Conservation (phyloP, 2,797 vertebrate species). For the Luscinia luscinia region DNA sequence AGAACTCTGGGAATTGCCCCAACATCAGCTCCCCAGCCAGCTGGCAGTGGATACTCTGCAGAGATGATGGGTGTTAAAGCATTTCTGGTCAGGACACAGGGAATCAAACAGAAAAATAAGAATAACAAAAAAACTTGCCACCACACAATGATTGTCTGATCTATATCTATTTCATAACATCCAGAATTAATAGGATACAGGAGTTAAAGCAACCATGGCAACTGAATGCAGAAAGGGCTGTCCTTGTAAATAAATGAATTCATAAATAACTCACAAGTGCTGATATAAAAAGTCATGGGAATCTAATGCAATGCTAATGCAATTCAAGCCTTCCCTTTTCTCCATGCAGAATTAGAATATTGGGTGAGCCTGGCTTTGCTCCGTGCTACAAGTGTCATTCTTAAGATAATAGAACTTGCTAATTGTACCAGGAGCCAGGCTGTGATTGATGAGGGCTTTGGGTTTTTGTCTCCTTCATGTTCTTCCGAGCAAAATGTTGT, state of each 20-base stretch:
- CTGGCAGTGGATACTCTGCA: background rate
- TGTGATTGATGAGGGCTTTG: slow-evolving; percentile 18
- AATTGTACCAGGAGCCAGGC: slow-evolving; percentile 8
- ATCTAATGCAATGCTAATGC: slow-evolving; percentile 67
- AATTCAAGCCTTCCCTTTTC: slow-evolving; percentile 43
- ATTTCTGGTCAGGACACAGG: background rate
- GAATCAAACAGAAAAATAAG: slow-evolving; percentile 44
- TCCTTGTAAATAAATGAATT: slow-evolving; percentile 77
- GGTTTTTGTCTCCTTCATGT: background rate
- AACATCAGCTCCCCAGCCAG: background rate
- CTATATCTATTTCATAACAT: slow-evolving; percentile 75
- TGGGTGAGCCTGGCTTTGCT: background rate
- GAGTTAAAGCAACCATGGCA: slow-evolving; percentile 76
- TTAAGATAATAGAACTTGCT: slow-evolving; percentile 47
- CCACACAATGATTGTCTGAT: slow-evolving; percentile 51
- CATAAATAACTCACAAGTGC: slow-evolving; percentile 78
- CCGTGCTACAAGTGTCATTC: slow-evolving; percentile 50
- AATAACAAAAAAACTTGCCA: background rate
- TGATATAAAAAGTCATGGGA: slow-evolving; percentile 60
- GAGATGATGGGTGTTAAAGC: background rate
- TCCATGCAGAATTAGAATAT: slow-evolving; percentile 56
- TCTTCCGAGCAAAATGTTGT: background rate
- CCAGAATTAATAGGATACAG: slow-evolving; percentile 74
- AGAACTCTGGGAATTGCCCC: background rate
- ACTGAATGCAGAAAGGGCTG: slow-evolving; percentile 70